Conservation (phyloP, 2,113 vertebrate species). For the Phalacrocorax brasilianus region DNA sequence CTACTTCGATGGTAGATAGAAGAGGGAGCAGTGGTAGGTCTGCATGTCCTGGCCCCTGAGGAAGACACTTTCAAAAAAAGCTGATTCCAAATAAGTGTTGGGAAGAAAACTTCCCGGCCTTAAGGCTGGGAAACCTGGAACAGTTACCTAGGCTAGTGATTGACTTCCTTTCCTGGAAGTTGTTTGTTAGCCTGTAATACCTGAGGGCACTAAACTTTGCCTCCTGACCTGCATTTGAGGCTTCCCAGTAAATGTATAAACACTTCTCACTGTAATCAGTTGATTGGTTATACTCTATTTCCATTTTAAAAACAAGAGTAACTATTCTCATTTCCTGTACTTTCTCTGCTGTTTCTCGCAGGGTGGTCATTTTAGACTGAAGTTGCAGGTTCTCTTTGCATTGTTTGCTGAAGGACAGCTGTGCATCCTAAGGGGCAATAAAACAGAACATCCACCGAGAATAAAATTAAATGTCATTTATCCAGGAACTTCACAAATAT, state of each 20-base stretch:
- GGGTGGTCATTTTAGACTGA: conserved; percentile 43
- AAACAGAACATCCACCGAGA: not conserved
- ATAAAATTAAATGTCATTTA: not conserved
- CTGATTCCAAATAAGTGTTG: not conserved
- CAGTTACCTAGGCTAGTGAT: not conserved
- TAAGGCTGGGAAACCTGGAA: not conserved
- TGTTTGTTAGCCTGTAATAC: not conserved
- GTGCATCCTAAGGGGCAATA: conserved; percentile 45
- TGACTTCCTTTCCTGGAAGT: not conserved
- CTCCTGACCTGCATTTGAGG: not conserved
- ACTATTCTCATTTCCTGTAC: conserved; percentile 58
- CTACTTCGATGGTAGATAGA: not conserved
- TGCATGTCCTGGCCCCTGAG: not conserved
- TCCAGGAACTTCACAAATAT: not conserved
- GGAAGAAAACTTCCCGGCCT: not conserved
- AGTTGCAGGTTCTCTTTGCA: conserved; percentile 67
- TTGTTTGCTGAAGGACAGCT: conserved; percentile 63
- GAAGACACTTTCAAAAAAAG: not conserved
- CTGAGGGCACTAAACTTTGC: not conserved
- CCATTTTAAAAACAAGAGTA: not conserved
- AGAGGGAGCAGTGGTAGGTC: not conserved
- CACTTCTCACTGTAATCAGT: not conserved
- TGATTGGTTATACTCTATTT: not conserved
- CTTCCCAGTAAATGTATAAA: not conserved
- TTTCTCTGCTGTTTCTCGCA: conserved; percentile 68